Evolutionary conservation across 30 jellyfish, hydroid and myxozoan genomes (phyloP).

Genomic region (Chrysaora quinquecirrha): DNA sequence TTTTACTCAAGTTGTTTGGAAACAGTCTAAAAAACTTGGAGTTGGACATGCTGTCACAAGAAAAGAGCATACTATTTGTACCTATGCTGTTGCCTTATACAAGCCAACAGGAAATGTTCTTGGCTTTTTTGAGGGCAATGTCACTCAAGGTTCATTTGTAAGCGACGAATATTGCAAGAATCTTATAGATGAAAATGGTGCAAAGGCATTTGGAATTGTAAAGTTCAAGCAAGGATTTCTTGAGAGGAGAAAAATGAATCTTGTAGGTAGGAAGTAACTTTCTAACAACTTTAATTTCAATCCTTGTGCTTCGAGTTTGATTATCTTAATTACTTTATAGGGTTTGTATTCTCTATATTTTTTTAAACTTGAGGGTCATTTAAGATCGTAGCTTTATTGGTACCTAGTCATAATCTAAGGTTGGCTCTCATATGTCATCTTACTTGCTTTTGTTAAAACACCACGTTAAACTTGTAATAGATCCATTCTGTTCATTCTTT

Average conservation of each 20-base stretch:
- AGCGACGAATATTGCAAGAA: constrained; percentile 31
- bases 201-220: not conserved
- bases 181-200: constrained; percentile 14
- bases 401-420: too few relatives aligned
- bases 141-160: constrained; percentile 40
- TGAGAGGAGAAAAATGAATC: not conserved
- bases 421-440: too few relatives aligned
- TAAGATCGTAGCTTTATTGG: too few relatives aligned
- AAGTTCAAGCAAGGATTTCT: not conserved
- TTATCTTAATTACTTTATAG: too few relatives aligned
- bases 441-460: too few relatives aligned
- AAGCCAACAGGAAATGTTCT: constrained; percentile 70
- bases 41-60: constrained; percentile 71
- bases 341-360: too few relatives aligned
- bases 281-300: too few relatives aligned
- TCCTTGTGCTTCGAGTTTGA: too few relatives aligned
- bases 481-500: too few relatives aligned
- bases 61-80: constrained; percentile 53
- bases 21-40: constrained; percentile 46
- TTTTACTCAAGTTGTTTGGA: constrained; percentile 76
- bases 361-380: too few relatives aligned
- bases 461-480: too few relatives aligned
- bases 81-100: constrained; percentile 61
- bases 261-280: too few relatives aligned
- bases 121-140: constrained; percentile 52